Evolutionary conservation across 1,140 invertebrate species (phyloP).

Genomic region (Branchinecta lindahli): DNA sequence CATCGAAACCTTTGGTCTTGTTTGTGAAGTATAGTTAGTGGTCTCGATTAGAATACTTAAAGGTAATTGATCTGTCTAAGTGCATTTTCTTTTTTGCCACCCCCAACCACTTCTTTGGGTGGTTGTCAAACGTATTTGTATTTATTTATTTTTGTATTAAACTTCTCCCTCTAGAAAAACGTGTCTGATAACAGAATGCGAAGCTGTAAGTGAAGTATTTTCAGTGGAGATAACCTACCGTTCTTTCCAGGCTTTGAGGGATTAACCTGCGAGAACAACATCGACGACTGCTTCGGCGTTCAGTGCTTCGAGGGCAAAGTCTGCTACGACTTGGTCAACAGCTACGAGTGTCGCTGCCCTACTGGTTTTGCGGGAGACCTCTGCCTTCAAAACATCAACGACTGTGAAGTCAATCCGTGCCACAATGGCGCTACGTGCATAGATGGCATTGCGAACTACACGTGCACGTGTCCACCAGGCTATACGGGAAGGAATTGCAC

Average conservation of each 20-base stretch:
- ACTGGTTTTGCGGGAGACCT: slow-evolving; percentile 55
- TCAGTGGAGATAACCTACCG: too few relatives aligned
- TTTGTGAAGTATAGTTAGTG: too few relatives aligned
- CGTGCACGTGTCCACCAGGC: slow-evolving; percentile 58
- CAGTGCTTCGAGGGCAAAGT: slow-evolving; percentile 45
- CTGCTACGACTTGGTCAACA: slow-evolving; percentile 46
- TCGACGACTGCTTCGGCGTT: slow-evolving; percentile 48
- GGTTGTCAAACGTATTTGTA: too few relatives aligned
- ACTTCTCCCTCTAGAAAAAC: too few relatives aligned
- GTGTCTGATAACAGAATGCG: too few relatives aligned
- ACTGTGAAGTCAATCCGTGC: slow-evolving; percentile 39
- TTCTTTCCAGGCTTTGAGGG: slow-evolving; percentile 28
- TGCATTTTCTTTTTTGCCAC: too few relatives aligned
- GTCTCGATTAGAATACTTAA: too few relatives aligned
- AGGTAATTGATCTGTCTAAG: too few relatives aligned
- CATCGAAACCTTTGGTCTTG: too few relatives aligned
- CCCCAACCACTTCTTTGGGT: too few relatives aligned
- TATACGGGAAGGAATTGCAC: slow-evolving; percentile 54
- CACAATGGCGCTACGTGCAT: slow-evolving; percentile 38
- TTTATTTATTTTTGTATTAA: not conserved
- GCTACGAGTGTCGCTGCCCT: slow-evolving; percentile 59
- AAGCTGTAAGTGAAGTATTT: too few relatives aligned
- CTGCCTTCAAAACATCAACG: slow-evolving; percentile 46
- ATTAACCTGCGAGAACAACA: slow-evolving; percentile 33
- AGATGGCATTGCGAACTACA: slow-evolving; percentile 58